Percentiles rank a stretch among this genome's conserved stretches.
Conservation (phyloP, 2,113 vertebrate genomes). For the Siniperca knerii region DNA sequence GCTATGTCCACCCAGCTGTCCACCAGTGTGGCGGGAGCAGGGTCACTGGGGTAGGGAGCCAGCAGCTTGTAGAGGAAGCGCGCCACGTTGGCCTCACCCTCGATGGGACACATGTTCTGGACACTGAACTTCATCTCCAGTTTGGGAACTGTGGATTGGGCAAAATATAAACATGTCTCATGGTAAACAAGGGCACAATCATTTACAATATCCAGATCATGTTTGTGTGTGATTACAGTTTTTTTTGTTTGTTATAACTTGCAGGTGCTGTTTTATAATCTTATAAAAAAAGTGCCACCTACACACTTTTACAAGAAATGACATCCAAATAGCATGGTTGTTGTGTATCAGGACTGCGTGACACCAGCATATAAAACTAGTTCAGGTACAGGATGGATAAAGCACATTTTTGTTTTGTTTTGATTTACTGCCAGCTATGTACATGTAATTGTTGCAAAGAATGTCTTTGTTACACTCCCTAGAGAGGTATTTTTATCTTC, state of each 20-base stretch:
- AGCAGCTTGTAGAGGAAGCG: constrained; percentile 94
- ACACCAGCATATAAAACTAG: background rate
- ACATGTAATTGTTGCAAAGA: background rate
- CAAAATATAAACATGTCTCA: background rate
- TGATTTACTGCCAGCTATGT: background rate
- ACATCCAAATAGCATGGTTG: background rate
- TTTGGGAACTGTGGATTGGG: constrained; percentile 87
- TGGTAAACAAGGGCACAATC: background rate
- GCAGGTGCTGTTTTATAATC: constrained; percentile 23
- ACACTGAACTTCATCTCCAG: constrained; percentile 97
- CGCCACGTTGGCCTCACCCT: constrained; percentile 95
- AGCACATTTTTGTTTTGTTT: background rate
- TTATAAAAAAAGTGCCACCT: constrained; percentile 11
- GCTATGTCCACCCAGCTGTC: constrained; percentile 95
- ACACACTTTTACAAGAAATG: constrained; percentile 13
- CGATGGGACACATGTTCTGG: constrained; percentile 95
- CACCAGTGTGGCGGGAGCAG: constrained; percentile 86
- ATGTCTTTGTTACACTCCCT: background rate
- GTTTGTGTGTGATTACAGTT: background rate
- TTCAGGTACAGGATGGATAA: background rate
- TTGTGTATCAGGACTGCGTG: background rate
- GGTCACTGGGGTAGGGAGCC: constrained; percentile 83
- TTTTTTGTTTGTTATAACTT: constrained; percentile 28
- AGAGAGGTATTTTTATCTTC: background rate
- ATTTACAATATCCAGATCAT: background rate